Base-by-base conservation (phyloP, 2,888 invertebrate genomes). In the Drosophila percnosoma region DNA sequence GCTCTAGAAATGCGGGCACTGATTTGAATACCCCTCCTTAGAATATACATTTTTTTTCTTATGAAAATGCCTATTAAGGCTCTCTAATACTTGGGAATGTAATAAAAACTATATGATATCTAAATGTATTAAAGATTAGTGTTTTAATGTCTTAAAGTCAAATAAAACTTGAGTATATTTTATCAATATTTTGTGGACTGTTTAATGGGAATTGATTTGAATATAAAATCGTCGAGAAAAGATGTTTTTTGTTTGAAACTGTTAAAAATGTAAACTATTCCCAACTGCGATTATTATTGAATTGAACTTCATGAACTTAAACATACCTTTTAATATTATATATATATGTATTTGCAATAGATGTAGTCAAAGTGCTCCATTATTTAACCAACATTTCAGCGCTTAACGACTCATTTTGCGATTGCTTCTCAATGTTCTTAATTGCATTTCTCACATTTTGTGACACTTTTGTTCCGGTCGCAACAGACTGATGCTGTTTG, bases 1-100 rank as follows among this genome's bases (percentile, higher is more conserved):
- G 73, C 81, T 55, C 55, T 29, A 51, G 13, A 58, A 76, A 80
- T 78, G 74, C 74, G 73, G 78, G 64, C 34, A 29, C 18, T 48
- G 62, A 67, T 78, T 67, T 67, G 34, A 66, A 66, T 75, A 45
- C 45, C 61, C 29, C 60, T 61, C 27, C 67, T 40, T n/a, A 36
- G 48, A 57, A 53, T n/a, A 31, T n/a, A 13, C 1, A 36, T 29
- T 61, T 60, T 64, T 40, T 55, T 40, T 54, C 55, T 34, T 51
- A 36, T n/a, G 34, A 18, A 5, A 40, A 15, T 53, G 15, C 49
- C 49, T 40, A 13, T 51, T 57, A 51, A 34, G 68, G 34, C 33
- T 24, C 29, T 54, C 21, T 49, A 11, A 27, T 49, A 57, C 11
- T 38, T 57, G 40, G 18, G 38, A 48, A 24, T 69, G 59, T 29